phyloP scores from a whole-genome alignment of 92 coral and sea anemone genomes.

The Porites lobata region DNA sequence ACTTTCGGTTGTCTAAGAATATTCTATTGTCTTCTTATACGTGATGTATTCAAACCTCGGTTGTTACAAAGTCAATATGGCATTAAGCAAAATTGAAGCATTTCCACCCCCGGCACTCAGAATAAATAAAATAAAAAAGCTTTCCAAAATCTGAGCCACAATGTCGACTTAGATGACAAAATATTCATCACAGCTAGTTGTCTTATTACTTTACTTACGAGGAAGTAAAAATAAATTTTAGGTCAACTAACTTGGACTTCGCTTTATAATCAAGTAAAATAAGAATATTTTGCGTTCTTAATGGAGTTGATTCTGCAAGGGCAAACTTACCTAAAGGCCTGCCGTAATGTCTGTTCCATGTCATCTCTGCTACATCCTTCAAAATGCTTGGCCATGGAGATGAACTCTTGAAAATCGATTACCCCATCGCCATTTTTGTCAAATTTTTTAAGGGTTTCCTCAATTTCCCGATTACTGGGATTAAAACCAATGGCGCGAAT shows the following conservation, averaged over 20 bases:
- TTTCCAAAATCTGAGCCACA: not conserved
- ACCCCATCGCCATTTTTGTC: constrained; percentile 87
- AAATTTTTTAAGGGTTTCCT: constrained; percentile 64
- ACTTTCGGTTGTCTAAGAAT: not conserved
- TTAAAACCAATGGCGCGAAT: constrained; percentile 87
- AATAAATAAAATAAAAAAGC: not conserved
- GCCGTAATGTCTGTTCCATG: constrained; percentile 81
- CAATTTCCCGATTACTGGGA: constrained; percentile 78
- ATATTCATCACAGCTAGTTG: not conserved
- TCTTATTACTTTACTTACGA: no score
- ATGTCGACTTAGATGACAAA: not conserved
- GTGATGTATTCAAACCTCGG: not conserved
- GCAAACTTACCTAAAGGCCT: constrained; percentile 84
- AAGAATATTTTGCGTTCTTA: no score
- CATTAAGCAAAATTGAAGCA: not conserved
- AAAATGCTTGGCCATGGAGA: constrained; percentile 81
- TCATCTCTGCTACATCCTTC: constrained; percentile 77
- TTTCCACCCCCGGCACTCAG: not conserved
- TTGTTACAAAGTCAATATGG: constrained; percentile 23
- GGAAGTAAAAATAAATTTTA: no score
- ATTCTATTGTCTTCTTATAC: not conserved
- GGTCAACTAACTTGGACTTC: not conserved
- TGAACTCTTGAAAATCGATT: constrained; percentile 89
- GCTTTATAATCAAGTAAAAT: not conserved
- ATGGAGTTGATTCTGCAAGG: not conserved